Conservation (phyloP, 1,140 invertebrate genomes). For the Drosophila miranda region DNA sequence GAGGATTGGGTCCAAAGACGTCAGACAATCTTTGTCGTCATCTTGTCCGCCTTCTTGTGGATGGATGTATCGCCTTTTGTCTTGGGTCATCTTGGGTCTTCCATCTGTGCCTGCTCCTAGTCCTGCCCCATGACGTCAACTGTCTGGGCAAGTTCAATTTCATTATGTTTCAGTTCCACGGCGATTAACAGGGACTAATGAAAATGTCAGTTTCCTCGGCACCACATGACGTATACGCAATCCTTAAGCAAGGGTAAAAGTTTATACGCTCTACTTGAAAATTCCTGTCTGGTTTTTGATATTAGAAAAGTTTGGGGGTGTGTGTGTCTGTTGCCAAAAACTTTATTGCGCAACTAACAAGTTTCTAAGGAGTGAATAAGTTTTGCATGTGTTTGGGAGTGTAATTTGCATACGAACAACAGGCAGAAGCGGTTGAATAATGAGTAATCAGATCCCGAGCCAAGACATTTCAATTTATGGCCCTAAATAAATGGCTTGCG, state of each 20-base stretch:
- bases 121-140: conserved; percentile 33
- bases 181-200: conserved; percentile 49
- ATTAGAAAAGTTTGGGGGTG: conserved; percentile 45
- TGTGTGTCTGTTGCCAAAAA: conserved; percentile 21
- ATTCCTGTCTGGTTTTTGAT: conserved; percentile 42
- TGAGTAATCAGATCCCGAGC: conserved; percentile 36
- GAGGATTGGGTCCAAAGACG: conserved; percentile 18
- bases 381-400: not conserved
- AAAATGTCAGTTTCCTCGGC: conserved; percentile 45
- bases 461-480: conserved; percentile 61
- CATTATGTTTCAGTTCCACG: conserved; percentile 47
- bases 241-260: conserved; percentile 10
- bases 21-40: conserved; percentile 45
- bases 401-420: conserved; percentile 43
- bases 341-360: conserved; percentile 53
- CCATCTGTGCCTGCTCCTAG: conserved; percentile 4
- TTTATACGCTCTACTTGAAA: conserved; percentile 32
- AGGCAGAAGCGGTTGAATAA: conserved; percentile 42
- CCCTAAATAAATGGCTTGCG: conserved; percentile 64
- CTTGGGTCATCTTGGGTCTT: too few relatives aligned
- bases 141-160: conserved; percentile 2
- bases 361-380: conserved; percentile 26
- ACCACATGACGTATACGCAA: conserved; percentile 66
- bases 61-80: not conserved
- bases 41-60: conserved; percentile 15